Evolutionary conservation across 2,797 vertebrate species (phyloP).

Genomic region (Sebastes elongatus): DNA sequence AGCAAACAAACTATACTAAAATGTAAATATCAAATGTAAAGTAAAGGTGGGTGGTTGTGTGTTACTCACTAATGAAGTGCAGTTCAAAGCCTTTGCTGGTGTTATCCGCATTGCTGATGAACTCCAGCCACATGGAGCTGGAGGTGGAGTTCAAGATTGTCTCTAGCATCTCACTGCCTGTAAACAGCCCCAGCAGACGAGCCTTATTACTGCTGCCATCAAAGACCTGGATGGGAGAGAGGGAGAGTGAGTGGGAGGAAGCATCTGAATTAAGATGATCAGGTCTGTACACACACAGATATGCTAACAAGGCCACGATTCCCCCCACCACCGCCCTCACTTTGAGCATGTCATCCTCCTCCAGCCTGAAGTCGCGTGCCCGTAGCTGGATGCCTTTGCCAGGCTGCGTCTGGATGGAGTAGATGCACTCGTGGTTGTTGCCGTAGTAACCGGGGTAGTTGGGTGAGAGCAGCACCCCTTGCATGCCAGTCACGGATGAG

Average conservation of each 20-base stretch:
- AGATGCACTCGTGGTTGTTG: conserved; percentile 98
- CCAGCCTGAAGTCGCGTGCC: conserved; percentile 91
- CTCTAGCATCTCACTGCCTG: conserved; percentile 87
- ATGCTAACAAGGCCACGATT: conserved; percentile 27
- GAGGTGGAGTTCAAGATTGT: conserved; percentile 95
- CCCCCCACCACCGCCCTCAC: conserved; percentile 75
- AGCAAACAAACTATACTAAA: background rate
- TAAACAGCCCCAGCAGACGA: conserved; percentile 91
- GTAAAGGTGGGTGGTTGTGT: background rate
- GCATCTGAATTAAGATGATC: conserved; percentile 25
- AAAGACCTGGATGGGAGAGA: conserved; percentile 85
- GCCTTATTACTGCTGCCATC: conserved; percentile 93
- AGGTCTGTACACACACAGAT: conserved; percentile 8
- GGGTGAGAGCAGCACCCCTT: conserved; percentile 96
- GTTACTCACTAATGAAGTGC: conserved; percentile 93
- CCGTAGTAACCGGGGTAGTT: conserved; percentile 97
- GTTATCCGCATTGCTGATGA: conserved; percentile 90
- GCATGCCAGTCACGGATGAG: conserved; percentile 95
- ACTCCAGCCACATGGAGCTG: conserved; percentile 97
- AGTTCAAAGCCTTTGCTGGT: conserved; percentile 97
- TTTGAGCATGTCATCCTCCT: conserved; percentile 93
- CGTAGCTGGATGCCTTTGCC: conserved; percentile 98
- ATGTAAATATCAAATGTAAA: background rate
- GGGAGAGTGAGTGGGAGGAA: conserved; percentile 39
- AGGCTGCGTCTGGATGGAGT: conserved; percentile 97